Percentiles rank a stretch among this genome's conserved stretches.
Evolutionary conservation across 2,113 vertebrate genomes (phyloP).

Genomic region (Pan troglodytes): NHGRI_mPanTro3-v2.1_pri NC_086016.1:51463501-51464000

Average conservation of each 20-base stretch:
- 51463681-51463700: background rate
- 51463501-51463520: background rate
- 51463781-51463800: background rate
- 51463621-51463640: background rate
- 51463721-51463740: background rate
- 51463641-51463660: no score
- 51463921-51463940: background rate
- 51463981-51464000: background rate
- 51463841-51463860: background rate
- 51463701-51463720: no score
- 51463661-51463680: background rate
- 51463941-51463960: background rate
- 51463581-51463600: background rate
- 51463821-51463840: background rate
- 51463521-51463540: background rate
- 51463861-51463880: background rate
- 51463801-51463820: background rate
- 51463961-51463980: no score
- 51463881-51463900: background rate
- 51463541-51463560: background rate
- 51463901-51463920: background rate
- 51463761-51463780: background rate
- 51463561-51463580: background rate
- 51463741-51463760: background rate
- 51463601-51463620: background rate